A percentile compares a stretch with the other conserved stretches of the same genome.
Evolutionary conservation across 2,113 vertebrate species (phyloP).

Genomic region (Phasianus colchicus): DNA sequence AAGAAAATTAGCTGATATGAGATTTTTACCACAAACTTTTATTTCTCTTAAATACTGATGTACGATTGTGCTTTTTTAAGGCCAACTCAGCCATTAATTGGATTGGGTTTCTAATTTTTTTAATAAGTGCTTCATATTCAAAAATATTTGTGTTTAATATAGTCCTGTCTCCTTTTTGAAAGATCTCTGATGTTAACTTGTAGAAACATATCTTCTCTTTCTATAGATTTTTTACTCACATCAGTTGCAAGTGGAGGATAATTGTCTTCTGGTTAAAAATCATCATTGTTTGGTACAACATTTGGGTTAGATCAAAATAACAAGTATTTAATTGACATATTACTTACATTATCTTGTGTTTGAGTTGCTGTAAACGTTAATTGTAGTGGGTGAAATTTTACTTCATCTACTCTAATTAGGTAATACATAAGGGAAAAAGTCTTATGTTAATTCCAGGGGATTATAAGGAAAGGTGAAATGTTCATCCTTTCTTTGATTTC

Average conservation of each 20-base stretch:
- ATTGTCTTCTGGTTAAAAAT: background rate
- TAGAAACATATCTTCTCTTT: background rate
- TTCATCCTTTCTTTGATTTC: background rate
- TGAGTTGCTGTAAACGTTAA: background rate
- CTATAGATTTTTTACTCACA: background rate
- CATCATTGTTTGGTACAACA: background rate
- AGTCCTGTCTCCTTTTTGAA: background rate
- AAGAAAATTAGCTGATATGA: background rate
- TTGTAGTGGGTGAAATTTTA: background rate
- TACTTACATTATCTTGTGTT: background rate
- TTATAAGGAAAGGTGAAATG: background rate
- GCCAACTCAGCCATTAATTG: background rate
- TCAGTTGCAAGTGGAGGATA: background rate
- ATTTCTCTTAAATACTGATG: background rate
- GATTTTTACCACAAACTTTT: background rate
- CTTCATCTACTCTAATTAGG: background rate
- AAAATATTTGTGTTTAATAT: background rate
- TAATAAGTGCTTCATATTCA: background rate
- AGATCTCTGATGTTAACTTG: background rate
- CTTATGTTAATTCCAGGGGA: background rate
- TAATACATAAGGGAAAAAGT: background rate
- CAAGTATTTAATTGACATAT: fast-evolving
- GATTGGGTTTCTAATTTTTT: background rate
- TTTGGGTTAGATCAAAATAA: background rate
- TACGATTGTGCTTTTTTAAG: background rate